Evolutionary conservation across 2,113 vertebrate genomes (phyloP), one percentile per base, ranked within the genome.

Genomic region (Perca flavescens): DNA sequence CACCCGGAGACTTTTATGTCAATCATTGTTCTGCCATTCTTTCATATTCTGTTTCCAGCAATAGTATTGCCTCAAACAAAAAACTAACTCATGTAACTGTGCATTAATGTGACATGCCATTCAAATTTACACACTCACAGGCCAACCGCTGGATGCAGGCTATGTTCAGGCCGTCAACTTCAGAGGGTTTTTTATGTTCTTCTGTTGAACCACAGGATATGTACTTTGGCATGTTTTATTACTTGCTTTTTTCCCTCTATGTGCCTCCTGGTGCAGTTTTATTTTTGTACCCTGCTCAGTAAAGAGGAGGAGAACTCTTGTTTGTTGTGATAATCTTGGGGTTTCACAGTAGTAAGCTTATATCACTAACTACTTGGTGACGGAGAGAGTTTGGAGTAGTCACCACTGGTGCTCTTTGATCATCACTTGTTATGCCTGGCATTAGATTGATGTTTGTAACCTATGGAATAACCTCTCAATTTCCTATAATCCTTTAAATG

Each of bases 141-240:
- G 60, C 61, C 25, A n/a, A 12, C 21, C 43, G 11, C 56, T 68
- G 31, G 5, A 36, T 46, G 28, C 7, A n/a, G 68, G 28, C 40
- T 21, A 2, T 36, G 14, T 46, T 22, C 68, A 73, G 17, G 25
- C 75, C 72, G 6, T n/a, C n/a, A 17, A 49, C 63, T 12, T 78
- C 69, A 62, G 36, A 70, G 65, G 56, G 25, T 17, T 56, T 10
- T 14, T 19, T 21, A 2, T 31, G 67, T 65, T 13, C 34, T 46
- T 69, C 34, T 50, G 21, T 3, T 76, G 70, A 54, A 49, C 14
- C n/a, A 65, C 36, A 77, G 78, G 62, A 85, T 69, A 79, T 77
- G 25, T 50, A 9, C 58, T 73, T 15, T 73, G 54, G 47, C 31
- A 13, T 76, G 31, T 66, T 77, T 79, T 77, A 61, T 68, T 56